These are phyloP conservation scores for Limonius californicus DNA, from an alignment of 1,140 invertebrate genomes.

Conservation along the genomic window DNA sequence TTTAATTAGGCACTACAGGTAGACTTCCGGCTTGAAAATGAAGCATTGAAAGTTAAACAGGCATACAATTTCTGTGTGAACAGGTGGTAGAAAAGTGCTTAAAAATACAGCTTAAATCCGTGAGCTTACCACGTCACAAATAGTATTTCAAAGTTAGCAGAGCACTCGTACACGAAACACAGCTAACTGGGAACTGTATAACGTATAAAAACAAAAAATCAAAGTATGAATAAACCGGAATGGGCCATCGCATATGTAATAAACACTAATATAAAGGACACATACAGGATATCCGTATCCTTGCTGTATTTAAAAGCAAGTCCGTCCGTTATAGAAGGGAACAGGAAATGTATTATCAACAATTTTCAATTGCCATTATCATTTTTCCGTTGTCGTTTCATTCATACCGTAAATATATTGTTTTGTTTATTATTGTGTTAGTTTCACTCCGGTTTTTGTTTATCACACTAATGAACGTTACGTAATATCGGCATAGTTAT, in stretches of 20 bases:
- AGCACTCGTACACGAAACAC: background rate
- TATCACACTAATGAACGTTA: background rate
- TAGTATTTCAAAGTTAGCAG: too few relatives aligned
- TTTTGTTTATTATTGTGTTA: background rate
- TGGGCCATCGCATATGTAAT: slow-evolving; percentile 14
- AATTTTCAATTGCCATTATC: slow-evolving; percentile 42
- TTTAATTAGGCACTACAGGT: too few relatives aligned
- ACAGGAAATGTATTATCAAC: slow-evolving; percentile 45
- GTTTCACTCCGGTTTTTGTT: background rate
- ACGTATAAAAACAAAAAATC: slow-evolving; percentile 5
- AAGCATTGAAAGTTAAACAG: too few relatives aligned
- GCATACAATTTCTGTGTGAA: too few relatives aligned
- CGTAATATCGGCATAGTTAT: too few relatives aligned
- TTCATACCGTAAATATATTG: background rate
- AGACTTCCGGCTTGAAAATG: too few relatives aligned
- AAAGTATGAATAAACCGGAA: slow-evolving; percentile 9
- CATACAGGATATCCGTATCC: slow-evolving; percentile 44
- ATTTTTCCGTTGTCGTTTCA: slow-evolving; percentile 2
- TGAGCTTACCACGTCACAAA: too few relatives aligned
- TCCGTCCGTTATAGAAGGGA: slow-evolving; percentile 33
- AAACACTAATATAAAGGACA: slow-evolving; percentile 24
- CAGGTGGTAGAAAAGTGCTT: too few relatives aligned
- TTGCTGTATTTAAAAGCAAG: slow-evolving; percentile 40
- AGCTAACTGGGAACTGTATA: background rate
- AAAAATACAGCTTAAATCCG: too few relatives aligned